These are phyloP conservation scores for Sebastes ruberrimus DNA, from an alignment of 2,797 vertebrate species.

Conservation along the genomic window DNA sequence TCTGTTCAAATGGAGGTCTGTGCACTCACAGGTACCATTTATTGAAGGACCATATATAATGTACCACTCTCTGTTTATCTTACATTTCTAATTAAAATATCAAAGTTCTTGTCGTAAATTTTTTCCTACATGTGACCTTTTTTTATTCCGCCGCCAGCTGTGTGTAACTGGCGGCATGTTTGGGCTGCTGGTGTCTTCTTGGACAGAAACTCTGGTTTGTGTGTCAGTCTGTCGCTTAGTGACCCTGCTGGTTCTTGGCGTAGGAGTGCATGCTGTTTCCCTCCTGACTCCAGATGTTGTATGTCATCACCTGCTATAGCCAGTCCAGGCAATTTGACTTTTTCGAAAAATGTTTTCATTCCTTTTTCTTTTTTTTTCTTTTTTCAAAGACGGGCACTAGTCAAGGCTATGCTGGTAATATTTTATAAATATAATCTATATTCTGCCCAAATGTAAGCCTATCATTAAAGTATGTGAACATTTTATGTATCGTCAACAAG, in stretches of 20 bases:
- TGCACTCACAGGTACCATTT: background rate
- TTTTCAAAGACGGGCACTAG: background rate
- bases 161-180: background rate
- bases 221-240: slow-evolving; percentile 20
- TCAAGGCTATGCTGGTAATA: background rate
- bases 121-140: slow-evolving; percentile 15
- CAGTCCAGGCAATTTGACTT: slow-evolving; percentile 3
- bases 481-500: background rate
- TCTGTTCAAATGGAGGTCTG: background rate
- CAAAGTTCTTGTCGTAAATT: background rate
- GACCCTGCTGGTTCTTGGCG: slow-evolving; percentile 44
- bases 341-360: slow-evolving; percentile 23
- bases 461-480: background rate
- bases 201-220: slow-evolving; percentile 19
- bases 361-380: background rate
- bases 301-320: slow-evolving; percentile 39
- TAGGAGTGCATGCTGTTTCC: slow-evolving; percentile 52
- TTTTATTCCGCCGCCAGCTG: slow-evolving; percentile 16
- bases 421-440: background rate
- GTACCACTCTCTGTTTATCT: background rate
- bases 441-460: background rate
- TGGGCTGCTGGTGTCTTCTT: slow-evolving; percentile 1
- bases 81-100: background rate
- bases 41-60: background rate
- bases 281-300: slow-evolving; percentile 65